A percentile compares a stretch with the other conserved stretches of the same genome.
These are phyloP conservation scores for Tragopan temminckii DNA, from an alignment of 2,797 vertebrate genomes.

Conservation along the genomic window DNA sequence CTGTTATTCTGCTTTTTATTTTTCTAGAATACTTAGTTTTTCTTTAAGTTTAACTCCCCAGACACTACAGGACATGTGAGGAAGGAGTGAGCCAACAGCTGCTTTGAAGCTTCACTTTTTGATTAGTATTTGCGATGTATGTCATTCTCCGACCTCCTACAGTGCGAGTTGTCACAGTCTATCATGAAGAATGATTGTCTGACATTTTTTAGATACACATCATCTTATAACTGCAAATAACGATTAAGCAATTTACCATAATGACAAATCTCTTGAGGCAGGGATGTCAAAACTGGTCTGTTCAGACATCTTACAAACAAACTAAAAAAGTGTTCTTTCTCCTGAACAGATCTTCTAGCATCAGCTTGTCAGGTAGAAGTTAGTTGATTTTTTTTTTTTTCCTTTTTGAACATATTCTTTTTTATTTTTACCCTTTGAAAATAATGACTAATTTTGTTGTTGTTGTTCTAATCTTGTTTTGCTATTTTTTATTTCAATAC, in stretches of 20 bases:
- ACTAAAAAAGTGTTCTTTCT: not conserved
- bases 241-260: slow-evolving; percentile 47
- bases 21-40: not conserved
- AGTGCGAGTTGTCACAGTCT: not conserved
- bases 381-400: not conserved
- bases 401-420: not conserved
- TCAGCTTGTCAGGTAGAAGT: not conserved
- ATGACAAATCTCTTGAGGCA: slow-evolving; percentile 37
- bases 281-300: slow-evolving; percentile 43
- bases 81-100: not conserved
- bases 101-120: not conserved
- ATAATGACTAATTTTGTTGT: not conserved
- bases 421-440: not conserved
- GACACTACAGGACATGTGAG: not conserved
- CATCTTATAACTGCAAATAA: slow-evolving; percentile 22
- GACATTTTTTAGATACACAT: slow-evolving; percentile 48
- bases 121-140: not conserved
- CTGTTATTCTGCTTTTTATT: not conserved
- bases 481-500: not conserved
- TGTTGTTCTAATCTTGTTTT: not conserved
- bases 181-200: slow-evolving; percentile 41
- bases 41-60: not conserved
- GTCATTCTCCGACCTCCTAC: slow-evolving; percentile 18
- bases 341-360: not conserved
- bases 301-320: slow-evolving; percentile 26